Percentiles rank a stretch among this genome's conserved stretches.
These are phyloP conservation scores for Nipponia nippon DNA, from an alignment of 2,113 vertebrate species.

Conservation along the genomic window DNA sequence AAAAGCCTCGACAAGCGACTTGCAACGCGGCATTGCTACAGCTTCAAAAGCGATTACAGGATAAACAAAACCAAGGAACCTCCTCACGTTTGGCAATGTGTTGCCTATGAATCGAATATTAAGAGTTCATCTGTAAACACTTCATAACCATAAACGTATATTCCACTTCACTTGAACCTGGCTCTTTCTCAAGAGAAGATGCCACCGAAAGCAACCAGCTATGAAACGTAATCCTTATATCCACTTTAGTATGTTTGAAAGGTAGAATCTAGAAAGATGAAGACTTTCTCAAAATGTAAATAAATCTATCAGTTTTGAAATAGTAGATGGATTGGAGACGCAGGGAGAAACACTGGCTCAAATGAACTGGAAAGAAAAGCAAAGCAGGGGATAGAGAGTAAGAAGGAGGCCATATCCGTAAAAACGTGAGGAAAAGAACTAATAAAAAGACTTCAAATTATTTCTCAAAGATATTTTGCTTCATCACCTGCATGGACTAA, in stretches of 20 bases:
- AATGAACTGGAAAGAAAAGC: neutral
- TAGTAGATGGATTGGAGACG: neutral
- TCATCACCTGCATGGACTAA: neutral
- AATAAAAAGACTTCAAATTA: neutral
- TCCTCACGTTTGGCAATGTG: rapidly evolving
- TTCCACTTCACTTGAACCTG: too few species aligned
- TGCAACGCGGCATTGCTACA: rapidly evolving
- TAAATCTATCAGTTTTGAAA: neutral
- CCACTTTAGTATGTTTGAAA: neutral
- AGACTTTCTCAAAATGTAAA: neutral
- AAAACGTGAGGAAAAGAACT: neutral
- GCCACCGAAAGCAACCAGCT: rapidly evolving
- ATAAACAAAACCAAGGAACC: rapidly evolving
- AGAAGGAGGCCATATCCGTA: neutral
- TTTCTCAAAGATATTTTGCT: neutral
- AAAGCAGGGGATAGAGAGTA: neutral
- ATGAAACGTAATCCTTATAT: rapidly evolving
- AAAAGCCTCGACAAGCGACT: rapidly evolving
- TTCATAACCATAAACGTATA: rapidly evolving
- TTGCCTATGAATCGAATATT: rapidly evolving
- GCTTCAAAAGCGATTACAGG: too few species aligned
- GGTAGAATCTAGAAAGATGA: neutral
- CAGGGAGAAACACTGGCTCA: neutral
- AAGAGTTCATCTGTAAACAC: rapidly evolving
- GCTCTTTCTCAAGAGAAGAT: neutral